A percentile compares a stretch with the other conserved stretches of the same genome.
phyloP scores from a whole-genome alignment of 2,888 invertebrate genomes.

The Lampropteryx suffumata region DNA sequence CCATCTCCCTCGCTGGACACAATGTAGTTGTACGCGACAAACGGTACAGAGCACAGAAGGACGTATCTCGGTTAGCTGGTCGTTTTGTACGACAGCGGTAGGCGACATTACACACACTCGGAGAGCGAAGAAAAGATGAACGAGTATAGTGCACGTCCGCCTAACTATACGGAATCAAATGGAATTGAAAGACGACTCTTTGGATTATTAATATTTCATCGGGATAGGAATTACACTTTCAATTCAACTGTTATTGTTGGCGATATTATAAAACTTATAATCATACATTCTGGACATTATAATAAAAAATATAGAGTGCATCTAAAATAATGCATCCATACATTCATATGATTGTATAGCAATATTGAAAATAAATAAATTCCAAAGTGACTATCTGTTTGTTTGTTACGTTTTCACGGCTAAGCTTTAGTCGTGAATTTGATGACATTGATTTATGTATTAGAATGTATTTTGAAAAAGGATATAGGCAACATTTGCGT shows the following conservation, averaged over 20 bases:
- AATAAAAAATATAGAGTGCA: too few relatives aligned
- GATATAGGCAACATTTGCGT: too few relatives aligned
- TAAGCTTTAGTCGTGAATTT: too few relatives aligned
- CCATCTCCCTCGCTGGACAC: slow-evolving; percentile 39
- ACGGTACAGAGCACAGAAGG: slow-evolving; percentile 39
- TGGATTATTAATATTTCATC: slow-evolving; percentile 28
- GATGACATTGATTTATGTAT: too few relatives aligned
- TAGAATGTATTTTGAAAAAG: too few relatives aligned
- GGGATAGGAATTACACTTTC: not conserved
- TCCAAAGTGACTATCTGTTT: too few relatives aligned
- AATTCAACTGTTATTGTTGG: slow-evolving; percentile 7
- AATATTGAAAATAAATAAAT: too few relatives aligned
- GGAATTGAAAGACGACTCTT: slow-evolving; percentile 20
- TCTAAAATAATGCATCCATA: too few relatives aligned
- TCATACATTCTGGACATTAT: too few relatives aligned
- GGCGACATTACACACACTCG: slow-evolving; percentile 54
- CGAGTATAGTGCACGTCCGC: slow-evolving; percentile 46
- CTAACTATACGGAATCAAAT: slow-evolving; percentile 21
- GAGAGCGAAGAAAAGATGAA: slow-evolving; percentile 70
- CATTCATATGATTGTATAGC: too few relatives aligned
- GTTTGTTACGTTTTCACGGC: too few relatives aligned
- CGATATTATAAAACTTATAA: too few relatives aligned
- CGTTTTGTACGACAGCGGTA: slow-evolving; percentile 53
- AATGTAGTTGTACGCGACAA: slow-evolving; percentile 23
- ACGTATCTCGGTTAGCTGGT: slow-evolving; percentile 46